Evolutionary conservation across 2,888 invertebrate species (phyloP), one percentile per base, ranked within the genome.

Genomic region (Sipha maydis): DNA sequence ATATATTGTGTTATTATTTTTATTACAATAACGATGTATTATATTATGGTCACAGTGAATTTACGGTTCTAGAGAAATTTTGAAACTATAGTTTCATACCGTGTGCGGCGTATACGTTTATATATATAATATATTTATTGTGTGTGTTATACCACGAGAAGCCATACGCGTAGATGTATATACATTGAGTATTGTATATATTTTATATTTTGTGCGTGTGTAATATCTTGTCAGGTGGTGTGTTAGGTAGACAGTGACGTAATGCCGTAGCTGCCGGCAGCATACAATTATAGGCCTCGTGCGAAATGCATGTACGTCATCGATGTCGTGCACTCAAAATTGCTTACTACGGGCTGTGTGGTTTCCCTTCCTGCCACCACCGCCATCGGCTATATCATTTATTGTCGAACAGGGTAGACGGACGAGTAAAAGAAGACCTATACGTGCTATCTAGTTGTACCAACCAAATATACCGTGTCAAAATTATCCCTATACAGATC

Each of bases 211-310:
- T 21, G 21, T 28, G n/a, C 71, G 31, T 19, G 48, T 71, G n/a
- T 83, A 38, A 21, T 56, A 77, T 84, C 84, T 76, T 76, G 78
- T 85, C 69, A 85, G 76, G 61, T 61, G 61, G 61, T 61, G 61
- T 77, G 77, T 54, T 28, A 84, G 85, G 78, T 77, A 78, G 77
- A 78, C 78, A 54, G 31, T 85, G 85, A 85, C 85, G 85, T 85
- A 85, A 85, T 77, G 31, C 38, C 41, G 11, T 71, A 14, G 48
- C 21, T 54, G 67, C 25, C 83, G 31, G 31, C n/a, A 25, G 19
- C 41, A 21, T 61, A 61, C 75, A 61, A 75, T 48, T 48, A 48
- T 83, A 11, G 61, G 71, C 71, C 71, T 28, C 71, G 71, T n/a
- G 54, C 54, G 28, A 78, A 78, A 76, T 41, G 78, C 19, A 28